These are phyloP conservation scores for Ormyrus labotus DNA, from an alignment of 2,888 invertebrate genomes.

Conservation along the genomic window DNA sequence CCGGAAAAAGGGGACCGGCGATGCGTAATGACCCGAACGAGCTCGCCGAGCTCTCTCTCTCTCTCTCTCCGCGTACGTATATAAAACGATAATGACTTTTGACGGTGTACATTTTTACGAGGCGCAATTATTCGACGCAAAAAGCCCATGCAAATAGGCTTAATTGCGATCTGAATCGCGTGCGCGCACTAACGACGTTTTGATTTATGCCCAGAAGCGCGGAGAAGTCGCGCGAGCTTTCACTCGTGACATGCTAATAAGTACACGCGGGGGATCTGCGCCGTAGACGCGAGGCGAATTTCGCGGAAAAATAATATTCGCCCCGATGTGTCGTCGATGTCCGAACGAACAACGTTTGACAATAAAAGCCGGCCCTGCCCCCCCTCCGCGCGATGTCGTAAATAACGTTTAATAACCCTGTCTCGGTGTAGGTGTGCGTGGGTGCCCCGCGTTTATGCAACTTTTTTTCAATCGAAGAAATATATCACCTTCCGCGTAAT, in stretches of 20 bases:
- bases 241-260: slow-evolving; percentile 45
- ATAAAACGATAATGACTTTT: slow-evolving; percentile 34
- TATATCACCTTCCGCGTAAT: no score
- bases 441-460: no score
- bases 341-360: slow-evolving; percentile 13
- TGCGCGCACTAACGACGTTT: slow-evolving; percentile 49
- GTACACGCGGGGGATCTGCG: neutral
- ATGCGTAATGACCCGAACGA: slow-evolving; percentile 26
- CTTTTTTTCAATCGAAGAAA: no score
- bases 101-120: slow-evolving; percentile 44
- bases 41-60: neutral
- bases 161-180: slow-evolving; percentile 58
- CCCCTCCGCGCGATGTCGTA: neutral
- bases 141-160: slow-evolving; percentile 53
- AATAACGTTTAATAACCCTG: slow-evolving; percentile 26
- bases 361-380: neutral
- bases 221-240: slow-evolving; percentile 7
- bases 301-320: slow-evolving; percentile 17
- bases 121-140: slow-evolving; percentile 44
- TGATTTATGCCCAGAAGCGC: slow-evolving; percentile 53
- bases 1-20: neutral
- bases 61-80: neutral
- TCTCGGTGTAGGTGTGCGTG: neutral
- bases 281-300: neutral
- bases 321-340: slow-evolving; percentile 2